Conservation (phyloP, 2,888 invertebrate species). For the Augochlorella aurata region DNA sequence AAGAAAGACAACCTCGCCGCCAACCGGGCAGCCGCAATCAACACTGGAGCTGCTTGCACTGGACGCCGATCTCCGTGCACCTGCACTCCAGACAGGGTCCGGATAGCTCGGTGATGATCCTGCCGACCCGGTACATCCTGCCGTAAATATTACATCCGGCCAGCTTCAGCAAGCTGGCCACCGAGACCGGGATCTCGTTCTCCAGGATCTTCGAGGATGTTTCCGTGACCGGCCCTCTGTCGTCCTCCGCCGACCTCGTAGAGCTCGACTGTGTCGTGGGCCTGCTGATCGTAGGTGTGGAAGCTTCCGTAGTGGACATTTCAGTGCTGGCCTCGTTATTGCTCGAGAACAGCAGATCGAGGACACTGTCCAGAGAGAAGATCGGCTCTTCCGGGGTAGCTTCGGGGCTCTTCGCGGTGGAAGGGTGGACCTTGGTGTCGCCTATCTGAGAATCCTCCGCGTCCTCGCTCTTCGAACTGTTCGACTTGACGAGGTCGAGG, state of each 20-base stretch:
- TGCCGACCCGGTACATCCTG: constrained; percentile 92
- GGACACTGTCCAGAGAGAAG: constrained; percentile 85
- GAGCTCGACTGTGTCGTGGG: constrained; percentile 17
- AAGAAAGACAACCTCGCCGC: constrained; percentile 21
- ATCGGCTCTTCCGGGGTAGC: constrained; percentile 75
- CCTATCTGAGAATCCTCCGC: background rate
- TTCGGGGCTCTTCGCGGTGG: constrained; percentile 61
- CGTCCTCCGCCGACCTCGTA: background rate
- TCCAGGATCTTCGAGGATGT: constrained; percentile 64
- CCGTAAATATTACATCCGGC: constrained; percentile 96
- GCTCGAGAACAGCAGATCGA: constrained; percentile 84
- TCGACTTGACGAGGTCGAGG: background rate
- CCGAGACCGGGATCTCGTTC: constrained; percentile 75
- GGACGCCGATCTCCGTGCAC: constrained; percentile 93
- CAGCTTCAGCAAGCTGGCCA: constrained; percentile 87
- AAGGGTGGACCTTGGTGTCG: constrained; percentile 4
- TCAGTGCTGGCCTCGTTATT: constrained; percentile 69
- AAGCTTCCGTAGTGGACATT: constrained; percentile 21
- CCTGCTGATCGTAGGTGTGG: background rate
- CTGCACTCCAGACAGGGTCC: constrained; percentile 92
- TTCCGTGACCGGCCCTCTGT: constrained; percentile 40
- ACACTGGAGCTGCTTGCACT: constrained; percentile 88
- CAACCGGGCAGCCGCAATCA: constrained; percentile 69
- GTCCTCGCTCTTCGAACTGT: constrained; percentile 14
- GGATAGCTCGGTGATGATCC: constrained; percentile 91